Evolutionary conservation across 2,888 invertebrate genomes (phyloP), one percentile per base, ranked within the genome.

Genomic region (Thereva unica): DNA sequence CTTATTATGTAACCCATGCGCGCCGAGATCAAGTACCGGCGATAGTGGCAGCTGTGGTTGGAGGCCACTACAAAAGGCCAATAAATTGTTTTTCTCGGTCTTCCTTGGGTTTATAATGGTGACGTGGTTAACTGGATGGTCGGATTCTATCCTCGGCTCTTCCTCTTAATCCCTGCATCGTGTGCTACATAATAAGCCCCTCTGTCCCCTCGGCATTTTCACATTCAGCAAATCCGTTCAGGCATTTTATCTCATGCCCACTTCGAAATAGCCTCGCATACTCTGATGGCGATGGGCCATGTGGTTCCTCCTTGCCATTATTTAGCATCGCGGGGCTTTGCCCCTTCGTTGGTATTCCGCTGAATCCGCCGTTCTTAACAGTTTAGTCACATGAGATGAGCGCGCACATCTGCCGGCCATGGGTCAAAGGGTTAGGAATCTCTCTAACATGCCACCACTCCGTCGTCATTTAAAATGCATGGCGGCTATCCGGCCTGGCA

Each of bases 381-480:
- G 53, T 53, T 67, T 47, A 53, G 59, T 61, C 59, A 61, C 52
- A 67, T 61, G 54, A 41, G 47, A 49, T 45, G 67, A 41, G 40
- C 55, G 52, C 41, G 65, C 42, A 67, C 69, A 69, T 69, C 69
- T 69, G 69, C 65, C 65, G 69, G 59, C 69, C 69, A 69, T 56
- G 65, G 69, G 69, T 69, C 69, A 69, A 69, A 69, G 67, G 69
- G 69, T 69, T 69, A 67, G 54, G 61, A 12, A 69, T 67, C 50
- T 23, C 7, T 64, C 64, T 64, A 64, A 64, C 64, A 64, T 64
- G 64, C 64, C 53, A 64, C 9, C 8, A 23, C 23, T 42, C 7
- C 7, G 9, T 42, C 42, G 64, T 64, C 54, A 64, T 64, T 64
- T 64, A 54, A 23, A 64, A 64, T 64, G 54, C 64, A 64, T 47